These are phyloP conservation scores for Scleropages formosus DNA, from an alignment of 2,797 vertebrate species.

Conservation along the genomic window DNA sequence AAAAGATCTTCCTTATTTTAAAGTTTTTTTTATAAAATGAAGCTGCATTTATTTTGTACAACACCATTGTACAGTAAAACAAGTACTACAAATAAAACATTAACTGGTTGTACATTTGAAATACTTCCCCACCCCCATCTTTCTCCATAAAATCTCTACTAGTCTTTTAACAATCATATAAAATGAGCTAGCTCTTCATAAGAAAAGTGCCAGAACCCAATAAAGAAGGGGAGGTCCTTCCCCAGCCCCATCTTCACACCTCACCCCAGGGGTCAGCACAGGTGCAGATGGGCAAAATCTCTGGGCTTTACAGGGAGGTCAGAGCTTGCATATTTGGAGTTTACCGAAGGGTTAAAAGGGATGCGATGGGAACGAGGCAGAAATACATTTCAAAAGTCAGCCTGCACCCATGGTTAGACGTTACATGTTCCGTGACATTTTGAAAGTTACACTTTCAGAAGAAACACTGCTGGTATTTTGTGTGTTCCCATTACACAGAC, in stretches of 20 bases:
- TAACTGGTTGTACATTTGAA: constrained; percentile 85
- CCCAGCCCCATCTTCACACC: background rate
- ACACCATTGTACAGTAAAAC: constrained; percentile 95
- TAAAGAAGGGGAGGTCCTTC: constrained; percentile 8
- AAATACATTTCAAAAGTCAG: constrained; percentile 13
- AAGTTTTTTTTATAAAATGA: constrained; percentile 86
- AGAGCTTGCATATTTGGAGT: constrained; percentile 22
- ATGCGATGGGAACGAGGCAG: background rate
- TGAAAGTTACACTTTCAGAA: constrained; percentile 13
- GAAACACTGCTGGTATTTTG: constrained; percentile 28
- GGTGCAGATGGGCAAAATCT: background rate
- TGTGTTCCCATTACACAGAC: background rate
- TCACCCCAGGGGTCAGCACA: background rate
- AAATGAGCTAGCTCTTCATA: constrained; percentile 80
- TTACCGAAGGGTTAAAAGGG: background rate
- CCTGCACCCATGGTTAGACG: constrained; percentile 16
- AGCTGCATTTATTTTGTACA: constrained; percentile 96
- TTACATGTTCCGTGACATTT: constrained; percentile 17
- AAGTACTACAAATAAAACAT: constrained; percentile 97
- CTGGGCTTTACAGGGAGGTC: constrained; percentile 16
- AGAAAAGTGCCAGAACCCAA: constrained; percentile 75
- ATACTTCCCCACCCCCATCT: constrained; percentile 54
- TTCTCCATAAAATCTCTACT: constrained; percentile 75
- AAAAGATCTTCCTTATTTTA: constrained; percentile 95
- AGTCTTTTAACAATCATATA: constrained; percentile 79